phyloP scores from a whole-genome alignment of 2,888 invertebrate genomes.

The Macrophya alboannulata region DNA sequence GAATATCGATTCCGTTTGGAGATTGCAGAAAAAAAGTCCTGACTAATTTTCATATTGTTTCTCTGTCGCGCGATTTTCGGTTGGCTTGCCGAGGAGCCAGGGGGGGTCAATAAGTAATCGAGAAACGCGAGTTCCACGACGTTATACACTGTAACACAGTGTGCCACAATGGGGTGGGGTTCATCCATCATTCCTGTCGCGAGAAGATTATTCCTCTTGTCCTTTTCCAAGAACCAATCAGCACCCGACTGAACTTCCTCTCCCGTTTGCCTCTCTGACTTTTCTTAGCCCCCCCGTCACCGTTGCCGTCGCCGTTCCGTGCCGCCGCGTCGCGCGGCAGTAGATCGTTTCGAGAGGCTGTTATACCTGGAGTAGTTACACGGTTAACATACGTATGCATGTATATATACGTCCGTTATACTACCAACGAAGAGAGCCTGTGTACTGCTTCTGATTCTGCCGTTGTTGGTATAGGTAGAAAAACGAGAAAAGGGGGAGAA shows the following conservation, averaged over 20 bases:
- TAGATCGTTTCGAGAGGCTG: background rate
- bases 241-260: conserved; percentile 8
- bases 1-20: too few species aligned
- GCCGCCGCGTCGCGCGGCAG: too few species aligned
- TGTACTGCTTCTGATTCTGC: too few species aligned
- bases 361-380: conserved; percentile 5
- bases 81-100: too few species aligned
- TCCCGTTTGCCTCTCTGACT: background rate
- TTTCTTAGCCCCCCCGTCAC: background rate
- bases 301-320: too few species aligned
- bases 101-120: too few species aligned
- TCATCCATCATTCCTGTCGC: conserved; percentile 50
- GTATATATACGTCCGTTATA: background rate
- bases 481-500: background rate
- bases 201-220: conserved; percentile 44
- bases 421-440: background rate
- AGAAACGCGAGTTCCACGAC: too few species aligned
- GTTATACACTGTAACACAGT: too few species aligned
- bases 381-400: background rate
- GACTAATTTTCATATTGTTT: too few species aligned
- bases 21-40: too few species aligned
- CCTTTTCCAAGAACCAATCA: conserved; percentile 36
- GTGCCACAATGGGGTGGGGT: background rate
- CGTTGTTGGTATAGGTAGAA: too few species aligned
- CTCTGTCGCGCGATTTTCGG: too few species aligned